These are phyloP conservation scores for Gymnoscopelus microlampas DNA, from an alignment of 2,797 vertebrate genomes.

Conservation along the genomic window DNA sequence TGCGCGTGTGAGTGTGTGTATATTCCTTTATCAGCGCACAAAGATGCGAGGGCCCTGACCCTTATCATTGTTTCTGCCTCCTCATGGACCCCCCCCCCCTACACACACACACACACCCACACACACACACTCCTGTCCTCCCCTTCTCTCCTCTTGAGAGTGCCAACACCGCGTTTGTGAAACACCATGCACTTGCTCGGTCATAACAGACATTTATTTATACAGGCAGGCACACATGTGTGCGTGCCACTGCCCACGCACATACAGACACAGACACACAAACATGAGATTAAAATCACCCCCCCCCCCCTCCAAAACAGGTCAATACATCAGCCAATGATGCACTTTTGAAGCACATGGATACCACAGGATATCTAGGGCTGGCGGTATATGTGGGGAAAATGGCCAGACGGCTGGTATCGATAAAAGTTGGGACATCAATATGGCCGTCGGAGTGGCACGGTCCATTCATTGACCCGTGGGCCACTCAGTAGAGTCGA, in stretches of 20 bases:
- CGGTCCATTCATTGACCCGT: slow-evolving; percentile 42
- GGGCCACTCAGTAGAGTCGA: slow-evolving; percentile 16
- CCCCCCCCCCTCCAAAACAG: slow-evolving; percentile 45
- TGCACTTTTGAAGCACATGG: slow-evolving; percentile 58
- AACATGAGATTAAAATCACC: not conserved
- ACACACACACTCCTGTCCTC: slow-evolving; percentile 14
- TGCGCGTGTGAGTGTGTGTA: slow-evolving; percentile 47
- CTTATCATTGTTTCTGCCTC: slow-evolving; percentile 59
- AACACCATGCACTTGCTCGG: slow-evolving; percentile 1
- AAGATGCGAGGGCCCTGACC: slow-evolving; percentile 65
- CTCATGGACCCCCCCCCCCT: slow-evolving; percentile 26
- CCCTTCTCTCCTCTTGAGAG: slow-evolving; percentile 41
- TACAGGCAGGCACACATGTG: slow-evolving; percentile 16
- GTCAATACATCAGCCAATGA: slow-evolving; percentile 63
- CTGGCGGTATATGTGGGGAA: slow-evolving; percentile 47
- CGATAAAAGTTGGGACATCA: slow-evolving; percentile 35
- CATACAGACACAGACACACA: slow-evolving; percentile 35
- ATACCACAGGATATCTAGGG: slow-evolving; percentile 4
- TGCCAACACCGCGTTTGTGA: slow-evolving; percentile 18
- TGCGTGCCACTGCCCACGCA: slow-evolving; percentile 11
- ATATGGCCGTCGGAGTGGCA: slow-evolving; percentile 24
- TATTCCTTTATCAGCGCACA: slow-evolving; percentile 60
- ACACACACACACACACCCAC: not conserved
- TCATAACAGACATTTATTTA: slow-evolving; percentile 32
- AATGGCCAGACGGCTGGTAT: slow-evolving; percentile 50